These are phyloP conservation scores for Drosophila biarmipes DNA, from an alignment of 1,140 invertebrate genomes.

Conservation along the genomic window DNA sequence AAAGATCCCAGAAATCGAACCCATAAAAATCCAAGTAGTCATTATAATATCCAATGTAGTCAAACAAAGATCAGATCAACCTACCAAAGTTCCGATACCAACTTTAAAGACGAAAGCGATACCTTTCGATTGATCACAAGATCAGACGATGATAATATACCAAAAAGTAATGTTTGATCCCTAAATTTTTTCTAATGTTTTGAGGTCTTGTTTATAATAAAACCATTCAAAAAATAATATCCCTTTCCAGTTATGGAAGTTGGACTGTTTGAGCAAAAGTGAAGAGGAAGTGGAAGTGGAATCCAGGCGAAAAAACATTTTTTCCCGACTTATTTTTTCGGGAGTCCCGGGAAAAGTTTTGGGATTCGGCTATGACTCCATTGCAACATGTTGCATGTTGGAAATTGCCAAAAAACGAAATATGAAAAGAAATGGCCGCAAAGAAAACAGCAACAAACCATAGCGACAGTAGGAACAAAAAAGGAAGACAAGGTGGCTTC, in stretches of 20 bases:
- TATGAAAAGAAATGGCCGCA: conserved; percentile 36
- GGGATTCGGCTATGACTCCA: conserved; percentile 61
- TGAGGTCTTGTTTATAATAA: too few relatives aligned
- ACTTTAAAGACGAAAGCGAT: too few relatives aligned
- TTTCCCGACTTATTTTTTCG: conserved; percentile 15
- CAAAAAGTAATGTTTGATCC: too few relatives aligned
- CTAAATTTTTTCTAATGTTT: too few relatives aligned
- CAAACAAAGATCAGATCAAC: too few relatives aligned
- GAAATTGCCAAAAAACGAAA: conserved; percentile 55
- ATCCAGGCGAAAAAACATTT: conserved; percentile 41
- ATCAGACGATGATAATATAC: too few relatives aligned
- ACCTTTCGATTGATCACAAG: too few relatives aligned
- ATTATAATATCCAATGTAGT: too few relatives aligned
- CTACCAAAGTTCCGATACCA: too few relatives aligned
- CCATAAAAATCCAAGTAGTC: too few relatives aligned
- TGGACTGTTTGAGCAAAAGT: conserved; percentile 25
- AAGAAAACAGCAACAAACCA: conserved; percentile 24
- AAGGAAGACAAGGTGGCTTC: conserved; percentile 45
- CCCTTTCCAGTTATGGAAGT: not conserved
- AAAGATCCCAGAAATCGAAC: not conserved
- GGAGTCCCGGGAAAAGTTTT: conserved; percentile 51
- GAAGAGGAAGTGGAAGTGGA: conserved; percentile 20
- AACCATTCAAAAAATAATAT: not conserved
- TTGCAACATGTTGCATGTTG: conserved; percentile 78
- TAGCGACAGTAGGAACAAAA: conserved; percentile 9